These are phyloP conservation scores for Tetramorium bicarinatum DNA, from an alignment of 2,888 invertebrate species.

Conservation along the genomic window DNA sequence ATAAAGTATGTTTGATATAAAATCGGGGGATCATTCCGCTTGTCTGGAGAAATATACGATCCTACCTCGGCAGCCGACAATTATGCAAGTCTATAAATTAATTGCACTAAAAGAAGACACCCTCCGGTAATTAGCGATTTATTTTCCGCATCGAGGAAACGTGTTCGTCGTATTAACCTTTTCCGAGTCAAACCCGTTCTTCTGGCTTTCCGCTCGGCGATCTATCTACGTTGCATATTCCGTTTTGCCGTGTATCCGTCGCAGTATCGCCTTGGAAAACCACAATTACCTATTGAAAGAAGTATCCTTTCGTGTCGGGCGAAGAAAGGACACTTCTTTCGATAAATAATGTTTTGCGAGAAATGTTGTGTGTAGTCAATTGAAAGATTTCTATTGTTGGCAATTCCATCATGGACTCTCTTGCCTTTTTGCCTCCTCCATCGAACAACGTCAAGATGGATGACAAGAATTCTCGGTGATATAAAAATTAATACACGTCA, in stretches of 20 bases:
- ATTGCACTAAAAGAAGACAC: constrained; percentile 47
- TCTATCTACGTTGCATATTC: constrained; percentile 22
- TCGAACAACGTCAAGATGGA: not conserved
- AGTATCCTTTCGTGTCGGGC: constrained; percentile 16
- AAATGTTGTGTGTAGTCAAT: not conserved
- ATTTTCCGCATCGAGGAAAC: constrained; percentile 46
- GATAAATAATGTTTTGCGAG: not conserved
- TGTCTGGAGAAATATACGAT: constrained; percentile 50
- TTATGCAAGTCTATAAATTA: constrained; percentile 54
- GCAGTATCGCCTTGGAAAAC: not conserved
- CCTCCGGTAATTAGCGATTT: constrained; percentile 44
- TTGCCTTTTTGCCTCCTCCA: not conserved
- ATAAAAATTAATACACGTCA: constrained; percentile 10
- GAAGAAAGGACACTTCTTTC: constrained; percentile 20
- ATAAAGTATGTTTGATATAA: constrained; percentile 43
- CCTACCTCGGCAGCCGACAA: constrained; percentile 37
- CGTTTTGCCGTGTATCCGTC: not conserved
- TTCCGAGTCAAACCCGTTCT: constrained; percentile 35
- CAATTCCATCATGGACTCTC: not conserved
- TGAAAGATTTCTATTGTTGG: constrained; percentile 6
- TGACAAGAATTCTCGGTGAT: not conserved
- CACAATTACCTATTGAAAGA: not conserved
- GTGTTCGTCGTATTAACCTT: constrained; percentile 38
- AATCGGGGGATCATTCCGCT: constrained; percentile 34
- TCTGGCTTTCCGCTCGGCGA: constrained; percentile 34